Evolutionary conservation across 2,888 invertebrate species (phyloP).

Genomic region (Tethea ocularis): DNA sequence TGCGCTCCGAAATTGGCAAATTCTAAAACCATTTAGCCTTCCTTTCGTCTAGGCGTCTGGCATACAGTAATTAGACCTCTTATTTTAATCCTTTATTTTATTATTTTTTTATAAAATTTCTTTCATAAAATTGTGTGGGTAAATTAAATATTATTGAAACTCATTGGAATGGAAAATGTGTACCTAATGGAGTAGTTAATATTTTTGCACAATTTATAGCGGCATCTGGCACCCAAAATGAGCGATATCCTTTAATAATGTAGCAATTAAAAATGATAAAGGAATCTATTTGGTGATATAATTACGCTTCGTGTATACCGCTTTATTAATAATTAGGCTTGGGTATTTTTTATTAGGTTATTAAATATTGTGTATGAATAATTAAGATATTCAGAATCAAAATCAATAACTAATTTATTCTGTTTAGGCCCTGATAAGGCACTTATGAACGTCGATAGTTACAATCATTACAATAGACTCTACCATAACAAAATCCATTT

Average conservation of each 20-base stretch:
- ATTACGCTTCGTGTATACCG: conserved; percentile 13
- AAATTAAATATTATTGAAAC: neutral
- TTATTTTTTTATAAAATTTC: too few species aligned
- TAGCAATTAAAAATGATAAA: conserved; percentile 33
- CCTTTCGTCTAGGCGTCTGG: neutral
- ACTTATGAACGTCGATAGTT: too few species aligned
- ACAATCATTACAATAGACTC: too few species aligned
- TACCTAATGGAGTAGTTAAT: conserved; percentile 2
- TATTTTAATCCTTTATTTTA: too few species aligned
- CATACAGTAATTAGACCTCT: neutral
- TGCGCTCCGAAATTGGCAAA: neutral
- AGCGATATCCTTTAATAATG: conserved; percentile 24
- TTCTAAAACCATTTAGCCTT: neutral
- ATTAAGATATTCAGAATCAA: too few species aligned
- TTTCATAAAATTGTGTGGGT: neutral
- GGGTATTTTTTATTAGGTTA: neutral
- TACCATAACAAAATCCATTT: too few species aligned
- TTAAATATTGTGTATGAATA: too few species aligned
- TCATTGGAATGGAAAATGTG: neutral
- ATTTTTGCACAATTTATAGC: conserved; percentile 19
- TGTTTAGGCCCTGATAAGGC: too few species aligned
- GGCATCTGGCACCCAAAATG: conserved; percentile 33
- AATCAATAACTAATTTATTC: too few species aligned
- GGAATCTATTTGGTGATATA: conserved; percentile 16
- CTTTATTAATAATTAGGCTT: conserved; percentile 10